Percentiles rank a stretch among this genome's conserved stretches.
Evolutionary conservation across 2,888 invertebrate genomes (phyloP).

Genomic region (Apotomis betuletana): DNA sequence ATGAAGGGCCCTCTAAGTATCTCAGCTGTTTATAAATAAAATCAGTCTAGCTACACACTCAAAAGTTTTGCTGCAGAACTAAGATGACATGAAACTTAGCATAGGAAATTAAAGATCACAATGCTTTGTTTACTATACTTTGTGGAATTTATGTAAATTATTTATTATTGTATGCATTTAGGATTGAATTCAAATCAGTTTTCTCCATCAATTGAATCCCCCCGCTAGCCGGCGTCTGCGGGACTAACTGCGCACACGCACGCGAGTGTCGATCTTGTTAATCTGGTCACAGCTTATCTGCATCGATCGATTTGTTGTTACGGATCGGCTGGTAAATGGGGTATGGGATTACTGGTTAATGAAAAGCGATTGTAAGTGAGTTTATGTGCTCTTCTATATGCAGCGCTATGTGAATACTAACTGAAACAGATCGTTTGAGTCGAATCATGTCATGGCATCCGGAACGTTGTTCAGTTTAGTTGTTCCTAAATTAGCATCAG

Average conservation of each 20-base stretch:
- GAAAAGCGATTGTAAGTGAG: constrained; percentile 11
- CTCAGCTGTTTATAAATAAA: constrained; percentile 30
- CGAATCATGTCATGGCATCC: too few species aligned
- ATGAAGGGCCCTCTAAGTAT: constrained; percentile 27
- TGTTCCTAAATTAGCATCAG: too few species aligned
- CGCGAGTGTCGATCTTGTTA: constrained; percentile 25
- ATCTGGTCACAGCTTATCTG: constrained; percentile 29
- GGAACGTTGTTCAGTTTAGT: too few species aligned
- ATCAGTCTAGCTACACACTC: background rate
- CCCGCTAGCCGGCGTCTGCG: background rate
- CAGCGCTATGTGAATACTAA: too few species aligned
- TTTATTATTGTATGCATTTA: background rate
- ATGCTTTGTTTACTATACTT: too few species aligned
- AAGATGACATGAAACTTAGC: too few species aligned
- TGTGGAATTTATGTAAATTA: too few species aligned
- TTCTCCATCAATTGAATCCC: background rate
- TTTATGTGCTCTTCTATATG: background rate
- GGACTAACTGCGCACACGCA: constrained; percentile 19
- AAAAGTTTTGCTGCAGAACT: too few species aligned
- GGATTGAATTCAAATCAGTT: constrained; percentile 14
- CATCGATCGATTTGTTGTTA: constrained; percentile 13
- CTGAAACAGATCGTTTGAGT: too few species aligned
- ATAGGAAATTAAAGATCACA: too few species aligned
- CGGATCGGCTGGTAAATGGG: constrained; percentile 14
- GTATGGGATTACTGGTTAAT: constrained; percentile 9